phyloP scores from a whole-genome alignment of 1,140 invertebrate genomes.

The Drosophila suzukii region DNA sequence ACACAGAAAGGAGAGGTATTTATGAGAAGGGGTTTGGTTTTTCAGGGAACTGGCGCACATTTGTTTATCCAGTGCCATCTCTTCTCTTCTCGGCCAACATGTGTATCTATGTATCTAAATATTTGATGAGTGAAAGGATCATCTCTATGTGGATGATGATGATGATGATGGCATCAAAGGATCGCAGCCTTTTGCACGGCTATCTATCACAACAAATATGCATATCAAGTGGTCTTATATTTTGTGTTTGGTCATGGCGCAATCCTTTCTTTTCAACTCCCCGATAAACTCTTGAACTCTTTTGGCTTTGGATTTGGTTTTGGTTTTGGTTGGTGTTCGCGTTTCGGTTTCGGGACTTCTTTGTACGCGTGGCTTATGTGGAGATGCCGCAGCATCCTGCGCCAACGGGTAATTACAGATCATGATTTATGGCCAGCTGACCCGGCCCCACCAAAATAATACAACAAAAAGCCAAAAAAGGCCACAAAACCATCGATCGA shows the following conservation, averaged over 20 bases:
- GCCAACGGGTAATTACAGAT: slow-evolving; percentile 83
- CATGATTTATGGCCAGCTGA: slow-evolving; percentile 77
- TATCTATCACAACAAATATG: slow-evolving; percentile 71
- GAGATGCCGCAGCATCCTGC: slow-evolving; percentile 74
- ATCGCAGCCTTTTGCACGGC: slow-evolving; percentile 31
- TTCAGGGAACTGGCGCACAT: slow-evolving; percentile 65
- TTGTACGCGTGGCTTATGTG: slow-evolving; percentile 73
- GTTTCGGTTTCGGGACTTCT: slow-evolving; percentile 19
- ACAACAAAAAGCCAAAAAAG: slow-evolving; percentile 6
- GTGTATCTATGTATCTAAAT: slow-evolving; percentile 52
- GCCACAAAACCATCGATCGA: slow-evolving; percentile 75
- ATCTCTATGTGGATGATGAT: no score
- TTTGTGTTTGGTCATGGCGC: slow-evolving; percentile 70
- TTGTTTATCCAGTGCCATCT: slow-evolving; percentile 23
- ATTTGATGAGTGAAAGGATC: slow-evolving; percentile 60
- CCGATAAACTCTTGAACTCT: slow-evolving; percentile 73
- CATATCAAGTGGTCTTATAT: slow-evolving; percentile 17
- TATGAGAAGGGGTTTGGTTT: slow-evolving; percentile 10
- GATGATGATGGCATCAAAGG: slow-evolving; percentile 14
- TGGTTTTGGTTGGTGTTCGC: neutral
- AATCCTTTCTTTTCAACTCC: slow-evolving; percentile 58
- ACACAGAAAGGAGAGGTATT: neutral
- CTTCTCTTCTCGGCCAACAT: slow-evolving; percentile 5
- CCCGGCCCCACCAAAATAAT: slow-evolving; percentile 25
- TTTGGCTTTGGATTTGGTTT: slow-evolving; percentile 1